phyloP scores from a whole-genome alignment of 2,113 vertebrate genomes.

The Drymodes brunneopygia region DNA sequence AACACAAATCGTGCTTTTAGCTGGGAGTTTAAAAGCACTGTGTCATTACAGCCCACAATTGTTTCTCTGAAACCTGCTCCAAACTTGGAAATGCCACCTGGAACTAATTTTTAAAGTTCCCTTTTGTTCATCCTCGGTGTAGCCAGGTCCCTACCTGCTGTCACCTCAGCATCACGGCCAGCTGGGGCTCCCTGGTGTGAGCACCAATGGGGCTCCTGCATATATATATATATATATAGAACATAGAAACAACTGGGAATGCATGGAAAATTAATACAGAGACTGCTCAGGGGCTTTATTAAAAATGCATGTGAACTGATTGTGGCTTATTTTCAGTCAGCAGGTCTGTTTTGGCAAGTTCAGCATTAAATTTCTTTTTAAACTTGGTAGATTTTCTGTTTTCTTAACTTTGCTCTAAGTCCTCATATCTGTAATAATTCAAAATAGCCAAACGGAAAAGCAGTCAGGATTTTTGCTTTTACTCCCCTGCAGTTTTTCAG shows the following conservation, averaged over 20 bases:
- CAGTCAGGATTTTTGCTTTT: neutral
- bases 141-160: neutral
- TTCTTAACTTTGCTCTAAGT: neutral
- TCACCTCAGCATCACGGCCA: fast-evolving
- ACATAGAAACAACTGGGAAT: neutral
- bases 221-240: fast-evolving
- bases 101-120: neutral
- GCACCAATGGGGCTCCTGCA: neutral
- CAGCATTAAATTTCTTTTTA: neutral
- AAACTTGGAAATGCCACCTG: neutral
- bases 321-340: neutral
- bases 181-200: neutral
- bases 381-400: neutral
- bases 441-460: neutral
- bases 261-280: neutral
- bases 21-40: neutral
- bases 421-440: neutral
- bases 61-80: neutral
- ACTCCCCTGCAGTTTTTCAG: neutral
- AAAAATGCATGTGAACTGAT: neutral
- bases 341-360: neutral
- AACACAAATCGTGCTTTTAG: neutral
- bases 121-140: neutral
- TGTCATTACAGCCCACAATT: neutral
- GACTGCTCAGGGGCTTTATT: neutral